Conservation (phyloP, 2,797 vertebrate species). For the Pelochelys cantorii region DNA sequence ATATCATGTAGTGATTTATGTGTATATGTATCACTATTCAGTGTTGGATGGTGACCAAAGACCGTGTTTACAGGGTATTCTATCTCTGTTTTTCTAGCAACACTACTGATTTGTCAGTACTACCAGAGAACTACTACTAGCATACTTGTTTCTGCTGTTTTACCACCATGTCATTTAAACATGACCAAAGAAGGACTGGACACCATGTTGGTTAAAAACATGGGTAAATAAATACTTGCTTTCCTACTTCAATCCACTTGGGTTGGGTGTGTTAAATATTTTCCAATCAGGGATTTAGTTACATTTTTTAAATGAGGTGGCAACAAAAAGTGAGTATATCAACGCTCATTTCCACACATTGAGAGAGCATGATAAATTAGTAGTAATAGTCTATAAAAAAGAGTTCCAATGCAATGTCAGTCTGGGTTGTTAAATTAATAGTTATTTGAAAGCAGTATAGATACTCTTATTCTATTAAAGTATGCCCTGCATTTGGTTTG, state of each 20-base stretch:
- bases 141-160: neutral
- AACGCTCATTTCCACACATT: neutral
- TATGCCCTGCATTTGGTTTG: neutral
- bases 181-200: fast-evolving
- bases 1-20: neutral
- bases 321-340: neutral
- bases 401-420: neutral
- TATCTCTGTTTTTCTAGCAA: neutral
- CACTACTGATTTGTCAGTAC: neutral
- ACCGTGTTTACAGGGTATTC: neutral
- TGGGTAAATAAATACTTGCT: fast-evolving
- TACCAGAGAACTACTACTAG: neutral
- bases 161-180: neutral
- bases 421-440: neutral
- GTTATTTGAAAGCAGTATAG: neutral
- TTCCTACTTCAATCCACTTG: neutral
- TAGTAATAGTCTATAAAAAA: neutral
- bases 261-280: neutral
- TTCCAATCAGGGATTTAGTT: neutral
- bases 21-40: fast-evolving
- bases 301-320: neutral
- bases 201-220: neutral
- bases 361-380: neutral
- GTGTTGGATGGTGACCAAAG: neutral
- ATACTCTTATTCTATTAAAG: neutral